Evolutionary conservation across 2,113 vertebrate genomes (phyloP).

Genomic region (Euleptes europaea): DNA sequence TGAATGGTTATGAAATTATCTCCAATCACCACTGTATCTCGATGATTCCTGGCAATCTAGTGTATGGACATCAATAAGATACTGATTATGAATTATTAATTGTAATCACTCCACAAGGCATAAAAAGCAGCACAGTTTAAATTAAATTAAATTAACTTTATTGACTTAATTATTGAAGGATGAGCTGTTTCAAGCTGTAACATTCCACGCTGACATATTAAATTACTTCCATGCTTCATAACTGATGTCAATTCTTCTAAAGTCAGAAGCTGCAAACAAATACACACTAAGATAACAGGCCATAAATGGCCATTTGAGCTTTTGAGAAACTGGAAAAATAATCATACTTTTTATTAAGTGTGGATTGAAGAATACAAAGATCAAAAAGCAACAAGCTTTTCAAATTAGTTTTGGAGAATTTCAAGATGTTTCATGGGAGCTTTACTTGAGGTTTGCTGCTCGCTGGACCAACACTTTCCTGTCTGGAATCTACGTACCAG

Average conservation of each 20-base stretch:
- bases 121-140: slow-evolving; percentile 66
- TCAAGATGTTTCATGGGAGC: neutral
- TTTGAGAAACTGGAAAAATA: slow-evolving; percentile 40
- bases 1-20: slow-evolving; percentile 75
- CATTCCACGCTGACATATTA: slow-evolving; percentile 72
- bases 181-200: slow-evolving; percentile 66
- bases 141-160: slow-evolving; percentile 78
- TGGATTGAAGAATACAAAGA: neutral
- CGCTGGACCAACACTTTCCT: too few species aligned
- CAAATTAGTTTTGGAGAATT: neutral
- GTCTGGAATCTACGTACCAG: too few species aligned
- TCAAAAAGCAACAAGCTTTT: neutral
- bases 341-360: neutral
- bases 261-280: slow-evolving; percentile 57
- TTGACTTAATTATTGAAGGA: slow-evolving; percentile 76
- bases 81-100: slow-evolving; percentile 76
- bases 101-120: slow-evolving; percentile 67
- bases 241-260: slow-evolving; percentile 66
- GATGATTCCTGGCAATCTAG: slow-evolving; percentile 50
- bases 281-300: slow-evolving; percentile 57
- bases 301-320: slow-evolving; percentile 33
- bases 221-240: slow-evolving; percentile 64
- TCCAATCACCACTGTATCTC: slow-evolving; percentile 63
- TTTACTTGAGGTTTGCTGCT: too few species aligned
- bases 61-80: slow-evolving; percentile 74